Base-by-base conservation (phyloP, 1,140 invertebrate species). In the Agrilus planipennis region DNA sequence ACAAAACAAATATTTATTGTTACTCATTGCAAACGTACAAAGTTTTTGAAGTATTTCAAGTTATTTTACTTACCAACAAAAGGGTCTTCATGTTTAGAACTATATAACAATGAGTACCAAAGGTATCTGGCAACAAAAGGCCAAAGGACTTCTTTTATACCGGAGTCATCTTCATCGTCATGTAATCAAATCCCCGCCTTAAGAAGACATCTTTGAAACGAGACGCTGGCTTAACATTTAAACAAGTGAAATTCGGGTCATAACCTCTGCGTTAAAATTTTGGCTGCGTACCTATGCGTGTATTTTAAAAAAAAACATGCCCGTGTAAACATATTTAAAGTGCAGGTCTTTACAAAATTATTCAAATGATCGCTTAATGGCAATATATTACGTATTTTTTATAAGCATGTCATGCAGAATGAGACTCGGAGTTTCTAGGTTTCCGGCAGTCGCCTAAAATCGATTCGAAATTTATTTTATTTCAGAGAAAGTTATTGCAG, bases 181-280 rank as follows among this genome's bases (percentile, higher is more conserved):
- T 21, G 32, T 30, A 36, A 42, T 42, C 41, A 42, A 36, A 19
- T 19, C 41, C 41, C 41, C 34, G 34, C 41, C 41, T 23, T 6
- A n/a, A 29, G 20, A 20, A 37, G 41, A 42, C 31, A 29, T 42
- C 41, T 42, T 42, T 34, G 25, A 30, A 21, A 34, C 27, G 23
- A 25, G 14, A 36, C 21, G 34, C 11, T 30, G 11, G 18, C 18
- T 41, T 42, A 42, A 42, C 41, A 42, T 42, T 42, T 42, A 30
- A 25, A 37, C 37, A 42, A 42, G 41, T 42, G 41, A 42, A 42
- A 42, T 42, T 42, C 25, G 41, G 41, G 41, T 42, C 41, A 42
- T 21, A 42, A 42, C 41, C 41, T 42, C 41, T 42, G n/a, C n/a
- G n/a, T n/a, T n/a, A n/a, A n/a, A n/a, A n/a, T n/a, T n/a, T n/a